Conservation (phyloP, 2,797 vertebrate species). For the Parotocinclus haroldoi region DNA sequence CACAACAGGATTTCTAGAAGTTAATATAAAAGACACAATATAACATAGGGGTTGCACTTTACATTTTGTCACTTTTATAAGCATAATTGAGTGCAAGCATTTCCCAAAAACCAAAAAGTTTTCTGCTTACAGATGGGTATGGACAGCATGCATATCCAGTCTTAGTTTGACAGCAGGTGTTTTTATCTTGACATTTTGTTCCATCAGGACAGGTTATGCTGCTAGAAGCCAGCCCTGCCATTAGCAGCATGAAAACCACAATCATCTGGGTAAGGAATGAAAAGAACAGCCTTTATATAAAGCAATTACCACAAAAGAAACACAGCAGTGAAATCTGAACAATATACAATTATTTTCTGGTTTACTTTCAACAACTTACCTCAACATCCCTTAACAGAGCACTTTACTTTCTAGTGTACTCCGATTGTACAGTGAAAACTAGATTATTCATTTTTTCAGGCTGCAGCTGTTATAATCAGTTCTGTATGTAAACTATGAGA, state of each 20-base stretch:
- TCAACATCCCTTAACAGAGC: too few species aligned
- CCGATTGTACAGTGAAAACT: background rate
- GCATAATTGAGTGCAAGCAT: background rate
- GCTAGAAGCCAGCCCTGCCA: slow-evolving; percentile 47
- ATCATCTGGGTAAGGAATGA: slow-evolving; percentile 19
- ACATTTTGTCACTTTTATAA: background rate
- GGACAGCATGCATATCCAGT: slow-evolving; percentile 64
- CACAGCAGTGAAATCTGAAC: background rate
- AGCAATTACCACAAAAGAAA: background rate
- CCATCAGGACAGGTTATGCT: slow-evolving; percentile 60
- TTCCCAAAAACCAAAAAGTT: background rate
- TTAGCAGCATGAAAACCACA: slow-evolving; percentile 53
- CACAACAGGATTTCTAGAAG: background rate
- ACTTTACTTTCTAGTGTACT: too few species aligned
- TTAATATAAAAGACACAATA: background rate
- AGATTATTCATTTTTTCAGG: background rate
- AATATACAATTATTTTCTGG: background rate
- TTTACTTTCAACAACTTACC: background rate
- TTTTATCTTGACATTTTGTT: slow-evolving; percentile 28
- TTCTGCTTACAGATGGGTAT: slow-evolving; percentile 58
- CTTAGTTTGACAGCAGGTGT: slow-evolving; percentile 57
- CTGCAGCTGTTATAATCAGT: background rate
- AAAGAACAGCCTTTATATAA: background rate
- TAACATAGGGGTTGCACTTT: background rate
- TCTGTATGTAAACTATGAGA: background rate